Evolutionary conservation across 2,888 invertebrate species (phyloP), one percentile per base, ranked within the genome.

Genomic region (Nomada goodeniana): DNA sequence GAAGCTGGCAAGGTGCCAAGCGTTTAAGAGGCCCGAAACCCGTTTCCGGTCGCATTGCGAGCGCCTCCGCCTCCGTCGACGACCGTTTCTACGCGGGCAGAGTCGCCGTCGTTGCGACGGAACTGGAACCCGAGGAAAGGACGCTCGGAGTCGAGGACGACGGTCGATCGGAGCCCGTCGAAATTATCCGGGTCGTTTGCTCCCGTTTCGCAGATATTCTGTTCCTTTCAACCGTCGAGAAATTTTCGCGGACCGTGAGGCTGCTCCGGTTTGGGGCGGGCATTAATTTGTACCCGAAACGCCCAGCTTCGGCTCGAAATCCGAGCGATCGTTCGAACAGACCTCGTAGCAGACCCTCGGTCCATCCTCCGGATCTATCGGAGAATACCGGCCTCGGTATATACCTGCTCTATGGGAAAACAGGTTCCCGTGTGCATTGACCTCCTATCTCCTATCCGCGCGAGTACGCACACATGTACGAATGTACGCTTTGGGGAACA

Each of bases 21-120:
- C 85, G 76, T 86, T 88, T 88, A 80, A 84, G 84, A 82, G 83
- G 73, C 74, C 82, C 82, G 80, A 88, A 88, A 88, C 88, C 88
- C 81, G 88, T 88, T 88, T 85, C 85, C 88, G 86, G 72, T 76
- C 80, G 79, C 80, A 83, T 80, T 67, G 84, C 78, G 68, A 72
- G 67, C 72, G 71, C 50, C 52, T 61, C 71, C 57, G 78, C 52
- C 72, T 78, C 71, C 71, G 55, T 44, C 15, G 36, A 63, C n/a
- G n/a, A 60, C 36, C 59, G 53, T 50, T 55, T 72, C 29, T 52
- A n/a, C 64, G n/a, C 47, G 44, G 65, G n/a, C n/a, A n/a, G n/a
- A n/a, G n/a, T n/a, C n/a, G n/a, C n/a, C n/a, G n/a, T 75, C 75
- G 75, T 80, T 82, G 63, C 61, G 75, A 50, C 69, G 69, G 78